Conservation (phyloP, 2,113 vertebrate genomes). For the Leucoraja erinaceus region DNA sequence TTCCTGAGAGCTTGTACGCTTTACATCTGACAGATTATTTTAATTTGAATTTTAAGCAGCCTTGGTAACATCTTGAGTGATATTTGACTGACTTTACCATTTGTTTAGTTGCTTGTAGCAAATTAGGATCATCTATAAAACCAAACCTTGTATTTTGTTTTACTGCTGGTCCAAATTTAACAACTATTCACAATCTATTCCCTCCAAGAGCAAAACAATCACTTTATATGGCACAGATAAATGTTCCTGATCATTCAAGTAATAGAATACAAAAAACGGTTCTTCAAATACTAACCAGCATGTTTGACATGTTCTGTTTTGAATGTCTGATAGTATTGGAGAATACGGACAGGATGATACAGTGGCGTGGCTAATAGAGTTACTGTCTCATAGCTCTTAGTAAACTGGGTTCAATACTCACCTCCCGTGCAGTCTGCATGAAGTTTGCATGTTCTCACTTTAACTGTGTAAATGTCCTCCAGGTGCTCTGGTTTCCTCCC, state of each 20-base stretch:
- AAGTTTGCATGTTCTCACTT: no score
- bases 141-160: background rate
- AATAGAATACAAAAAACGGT: background rate
- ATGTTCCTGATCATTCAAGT: background rate
- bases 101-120: background rate
- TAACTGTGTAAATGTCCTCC: no score
- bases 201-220: background rate
- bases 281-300: background rate
- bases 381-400: no score
- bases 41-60: constrained; percentile 7
- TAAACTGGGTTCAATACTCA: no score
- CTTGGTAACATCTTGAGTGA: background rate
- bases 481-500: no score
- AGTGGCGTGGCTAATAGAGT: no score
- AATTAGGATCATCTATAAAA: background rate
- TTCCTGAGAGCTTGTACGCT: background rate
- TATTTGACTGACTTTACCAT: background rate
- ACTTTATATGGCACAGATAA: background rate
- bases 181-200: background rate
- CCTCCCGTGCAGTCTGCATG: no score
- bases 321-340: background rate
- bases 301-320: background rate
- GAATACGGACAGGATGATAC: no score
- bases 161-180: background rate
- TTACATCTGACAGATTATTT: background rate